These are phyloP conservation scores for Sebastes glaucus DNA, from an alignment of 2,797 vertebrate species.

Conservation along the genomic window DNA sequence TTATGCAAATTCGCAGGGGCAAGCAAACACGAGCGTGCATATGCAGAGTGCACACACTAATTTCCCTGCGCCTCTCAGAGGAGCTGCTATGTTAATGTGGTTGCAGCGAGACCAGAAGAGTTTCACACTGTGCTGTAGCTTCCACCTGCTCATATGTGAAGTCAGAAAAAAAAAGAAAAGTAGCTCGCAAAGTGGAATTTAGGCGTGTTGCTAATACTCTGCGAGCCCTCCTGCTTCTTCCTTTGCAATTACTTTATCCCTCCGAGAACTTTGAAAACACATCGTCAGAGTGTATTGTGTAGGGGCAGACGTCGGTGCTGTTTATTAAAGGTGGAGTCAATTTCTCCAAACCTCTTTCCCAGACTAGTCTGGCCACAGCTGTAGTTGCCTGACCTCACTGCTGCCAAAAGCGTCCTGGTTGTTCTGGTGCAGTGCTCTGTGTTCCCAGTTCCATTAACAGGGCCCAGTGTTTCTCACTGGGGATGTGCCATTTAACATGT, in stretches of 20 bases:
- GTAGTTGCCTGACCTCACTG: conserved; percentile 9
- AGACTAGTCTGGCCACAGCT: conserved; percentile 22
- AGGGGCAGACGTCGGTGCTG: conserved; percentile 16
- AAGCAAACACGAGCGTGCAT: conserved; percentile 35
- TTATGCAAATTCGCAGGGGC: conserved; percentile 49
- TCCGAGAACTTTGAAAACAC: conserved; percentile 43
- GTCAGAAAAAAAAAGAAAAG: conserved; percentile 29
- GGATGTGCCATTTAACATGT: conserved; percentile 49
- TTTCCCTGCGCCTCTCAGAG: conserved; percentile 44
- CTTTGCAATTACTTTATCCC: conserved; percentile 67
- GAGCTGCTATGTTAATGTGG: conserved; percentile 41
- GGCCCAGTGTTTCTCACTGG: conserved; percentile 9
- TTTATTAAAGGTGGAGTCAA: conserved; percentile 61
- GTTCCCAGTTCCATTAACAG: conserved; percentile 63
- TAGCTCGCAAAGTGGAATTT: conserved; percentile 49
- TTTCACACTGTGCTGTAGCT: conserved; percentile 21
- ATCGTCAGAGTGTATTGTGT: conserved; percentile 40
- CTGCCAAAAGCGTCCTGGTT: conserved; percentile 39
- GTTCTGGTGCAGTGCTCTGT: conserved; percentile 50
- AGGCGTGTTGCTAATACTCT: conserved; percentile 36
- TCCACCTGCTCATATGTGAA: conserved; percentile 39
- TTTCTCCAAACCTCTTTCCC: conserved; percentile 28
- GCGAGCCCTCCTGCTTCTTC: conserved; percentile 27
- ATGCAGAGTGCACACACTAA: conserved; percentile 44
- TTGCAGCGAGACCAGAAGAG: conserved; percentile 28